These are phyloP conservation scores for Sigmodon hispidus DNA, from an alignment of 2,113 vertebrate species.

Conservation along the genomic window DNA sequence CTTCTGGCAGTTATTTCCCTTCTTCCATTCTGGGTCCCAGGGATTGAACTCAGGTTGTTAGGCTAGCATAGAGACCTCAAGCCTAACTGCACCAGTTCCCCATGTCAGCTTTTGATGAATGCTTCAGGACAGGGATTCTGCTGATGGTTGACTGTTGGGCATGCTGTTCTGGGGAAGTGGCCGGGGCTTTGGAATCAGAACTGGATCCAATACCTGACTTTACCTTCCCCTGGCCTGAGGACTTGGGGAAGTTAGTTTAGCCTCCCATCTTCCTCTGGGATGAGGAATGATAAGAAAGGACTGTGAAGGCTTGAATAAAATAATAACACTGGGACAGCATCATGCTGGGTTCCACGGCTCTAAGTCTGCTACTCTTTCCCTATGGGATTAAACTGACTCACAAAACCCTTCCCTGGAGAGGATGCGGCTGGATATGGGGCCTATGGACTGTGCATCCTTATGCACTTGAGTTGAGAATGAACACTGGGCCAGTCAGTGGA, in stretches of 20 bases:
- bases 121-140: background rate
- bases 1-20: background rate
- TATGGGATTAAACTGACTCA: background rate
- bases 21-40: background rate
- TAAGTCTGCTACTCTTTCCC: background rate
- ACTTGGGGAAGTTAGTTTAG: background rate
- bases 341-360: rapidly evolving
- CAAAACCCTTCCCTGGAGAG: background rate
- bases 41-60: background rate
- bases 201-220: background rate
- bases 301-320: background rate
- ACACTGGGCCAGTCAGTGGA: background rate
- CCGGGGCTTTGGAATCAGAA: background rate
- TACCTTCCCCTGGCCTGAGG: background rate
- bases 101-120: background rate
- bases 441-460: rapidly evolving
- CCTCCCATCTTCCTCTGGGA: background rate
- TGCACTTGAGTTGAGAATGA: background rate
- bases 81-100: background rate
- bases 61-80: too few relatives aligned
- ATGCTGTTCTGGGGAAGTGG: background rate
- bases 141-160: background rate
- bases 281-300: background rate
- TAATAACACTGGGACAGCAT: rapidly evolving
- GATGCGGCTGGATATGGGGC: background rate